Base-by-base conservation (phyloP, 2,113 vertebrate species). In the Archocentrus centrarchus region DNA sequence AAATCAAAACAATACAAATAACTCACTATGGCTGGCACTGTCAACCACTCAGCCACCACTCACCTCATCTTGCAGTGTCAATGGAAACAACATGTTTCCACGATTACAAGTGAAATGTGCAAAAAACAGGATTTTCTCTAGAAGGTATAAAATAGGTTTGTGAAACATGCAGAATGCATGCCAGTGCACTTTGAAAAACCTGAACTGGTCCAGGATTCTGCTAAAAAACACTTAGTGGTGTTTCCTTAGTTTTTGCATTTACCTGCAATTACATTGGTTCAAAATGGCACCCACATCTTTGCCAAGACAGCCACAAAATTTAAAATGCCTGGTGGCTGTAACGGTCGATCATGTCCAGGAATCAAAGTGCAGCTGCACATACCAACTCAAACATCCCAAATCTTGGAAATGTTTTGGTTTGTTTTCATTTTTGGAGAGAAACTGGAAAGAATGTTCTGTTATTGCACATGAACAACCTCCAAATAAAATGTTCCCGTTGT, bases 261-360 rank as follows among this genome's bases (percentile, higher is more conserved):
- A 53, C 73, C 63, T 85, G 80, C 20, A 47, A 30, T 61, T 68
- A 79, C n/a, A 22, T 81, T 81, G 4, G 5, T 27, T 64, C 9
- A 27, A 15, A 75, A 47, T 44, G 20, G 32, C 27, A 44, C 15
- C 76, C 73, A 58, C 17, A 24, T 70, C 15, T 41, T 59, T 85
- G 53, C 35, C 41, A 37, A 90, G 87, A 87, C 87, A 39, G 81
- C 83, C 81, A 53, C 81, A 91, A 58, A 87, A 85, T 35, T 90
- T 85, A 18, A 76, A 88, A 84, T 57, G 57, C 50, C 89, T 70
- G 68, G 59, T 59, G 53, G 75, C 64, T 77, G 32, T 75, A 85
- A 81, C 70, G 82, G 57, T 77, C 81, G 78, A 57, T 61, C 37
- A 11, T 35, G 24, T 82, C 53, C 75, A 66, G 41, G 57, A 84